Evolutionary conservation across 64 coral and sea anemone species (phyloP).

Genomic region (Exaiptasia diaphana): DNA sequence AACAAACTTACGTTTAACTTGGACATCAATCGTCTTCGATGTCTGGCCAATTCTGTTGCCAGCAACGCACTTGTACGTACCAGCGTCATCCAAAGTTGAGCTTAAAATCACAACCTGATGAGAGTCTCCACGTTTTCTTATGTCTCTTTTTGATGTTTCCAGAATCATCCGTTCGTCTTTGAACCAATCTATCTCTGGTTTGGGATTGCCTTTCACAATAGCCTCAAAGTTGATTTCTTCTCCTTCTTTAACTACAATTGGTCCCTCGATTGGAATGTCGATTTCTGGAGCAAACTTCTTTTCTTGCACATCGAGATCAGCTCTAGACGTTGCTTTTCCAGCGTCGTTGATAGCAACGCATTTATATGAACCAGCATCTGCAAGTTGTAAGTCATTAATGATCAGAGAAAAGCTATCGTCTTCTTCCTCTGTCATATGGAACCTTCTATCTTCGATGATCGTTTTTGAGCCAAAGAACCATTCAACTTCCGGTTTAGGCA

Average conservation of each 20-base stretch:
- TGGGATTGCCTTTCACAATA: slow-evolving; percentile 36
- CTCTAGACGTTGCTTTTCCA: slow-evolving; percentile 58
- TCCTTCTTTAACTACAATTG: slow-evolving; percentile 45
- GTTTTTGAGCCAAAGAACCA: slow-evolving; percentile 75
- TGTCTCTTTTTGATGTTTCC: slow-evolving; percentile 47
- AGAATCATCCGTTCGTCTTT: slow-evolving; percentile 33
- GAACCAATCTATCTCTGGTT: slow-evolving; percentile 49
- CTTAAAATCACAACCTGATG: slow-evolving; percentile 1
- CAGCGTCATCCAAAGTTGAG: slow-evolving; percentile 57
- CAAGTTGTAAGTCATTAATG: slow-evolving; percentile 56
- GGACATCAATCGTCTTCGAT: slow-evolving; percentile 67
- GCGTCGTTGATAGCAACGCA: slow-evolving; percentile 70
- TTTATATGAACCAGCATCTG: slow-evolving; percentile 72
- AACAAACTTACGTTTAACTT: slow-evolving; percentile 26
- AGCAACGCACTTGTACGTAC: slow-evolving; percentile 75
- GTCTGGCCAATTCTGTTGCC: slow-evolving; percentile 53
- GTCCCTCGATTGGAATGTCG: slow-evolving; percentile 9
- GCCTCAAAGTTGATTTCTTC: slow-evolving; percentile 52
- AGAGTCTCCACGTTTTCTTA: slow-evolving; percentile 50
- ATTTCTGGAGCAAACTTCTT: slow-evolving; percentile 34
- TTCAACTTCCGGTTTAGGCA: slow-evolving; percentile 64
- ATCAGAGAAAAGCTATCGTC: slow-evolving; percentile 57
- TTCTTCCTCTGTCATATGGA: slow-evolving; percentile 69
- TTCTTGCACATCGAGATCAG: slow-evolving; percentile 39
- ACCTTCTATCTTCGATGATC: slow-evolving; percentile 60